Evolutionary conservation across 2,797 vertebrate genomes (phyloP).

Genomic region (Sphenodon punctatus): DNA sequence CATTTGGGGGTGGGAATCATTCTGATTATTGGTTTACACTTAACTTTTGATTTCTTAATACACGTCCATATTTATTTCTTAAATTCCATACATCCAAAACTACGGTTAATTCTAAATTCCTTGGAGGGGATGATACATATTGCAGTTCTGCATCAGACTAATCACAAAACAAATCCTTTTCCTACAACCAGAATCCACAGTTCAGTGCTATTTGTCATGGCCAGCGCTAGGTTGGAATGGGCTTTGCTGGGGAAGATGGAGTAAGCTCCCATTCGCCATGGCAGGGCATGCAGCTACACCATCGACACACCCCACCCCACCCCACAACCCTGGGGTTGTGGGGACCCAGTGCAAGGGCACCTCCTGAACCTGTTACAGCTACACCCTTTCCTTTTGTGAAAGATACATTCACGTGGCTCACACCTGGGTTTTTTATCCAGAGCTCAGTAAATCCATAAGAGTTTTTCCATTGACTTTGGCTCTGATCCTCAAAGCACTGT

Average conservation of each 20-base stretch:
- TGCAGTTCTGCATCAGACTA: not conserved
- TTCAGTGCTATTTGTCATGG: too few species aligned
- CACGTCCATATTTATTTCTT: not conserved
- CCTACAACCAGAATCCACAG: not conserved
- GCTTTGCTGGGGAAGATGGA: too few species aligned
- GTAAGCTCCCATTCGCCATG: too few species aligned
- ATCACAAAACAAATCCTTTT: not conserved
- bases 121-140: not conserved
- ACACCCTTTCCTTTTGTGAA: too few species aligned
- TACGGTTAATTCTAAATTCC: slow-evolving; percentile 1
- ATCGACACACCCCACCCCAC: too few species aligned
- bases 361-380: too few species aligned
- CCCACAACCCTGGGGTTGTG: too few species aligned
- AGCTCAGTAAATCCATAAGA: slow-evolving; percentile 13
- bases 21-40: not conserved
- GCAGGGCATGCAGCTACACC: too few species aligned
- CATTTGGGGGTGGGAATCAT: too few species aligned
- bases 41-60: slow-evolving; percentile 1
- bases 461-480: slow-evolving; percentile 10
- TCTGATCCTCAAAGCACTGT: too few species aligned
- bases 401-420: slow-evolving; percentile 1
- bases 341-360: too few species aligned
- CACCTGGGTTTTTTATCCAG: slow-evolving; percentile 13
- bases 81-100: slow-evolving; percentile 28
- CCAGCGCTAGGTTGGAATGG: too few species aligned